Base-by-base conservation (phyloP, 2,888 invertebrate species). In the Ochlodes sylvanus region DNA sequence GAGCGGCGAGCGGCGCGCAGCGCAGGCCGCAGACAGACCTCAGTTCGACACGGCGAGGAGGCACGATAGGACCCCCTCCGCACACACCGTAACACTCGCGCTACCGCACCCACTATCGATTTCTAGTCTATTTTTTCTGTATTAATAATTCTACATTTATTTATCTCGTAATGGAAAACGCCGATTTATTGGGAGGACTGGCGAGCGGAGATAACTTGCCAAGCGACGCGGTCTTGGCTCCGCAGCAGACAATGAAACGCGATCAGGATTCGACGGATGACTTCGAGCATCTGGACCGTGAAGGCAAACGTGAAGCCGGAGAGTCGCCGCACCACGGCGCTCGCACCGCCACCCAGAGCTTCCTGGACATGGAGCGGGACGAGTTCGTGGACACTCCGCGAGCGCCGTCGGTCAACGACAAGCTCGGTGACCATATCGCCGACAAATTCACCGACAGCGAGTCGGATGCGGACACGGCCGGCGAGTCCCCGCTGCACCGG, bases 231-330 rank as follows among this genome's bases (percentile, higher is more conserved):
- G 71, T 73, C n/a, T 67, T 74, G 56, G 70, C 69, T 6, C 69
- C 73, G 32, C 79, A 79, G 66, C 75, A 79, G 47, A 71, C 76
- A 65, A 82, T 92, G 79, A 93, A 92, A 78, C 94, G 96, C 71
- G 96, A 96, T 74, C 94, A 95, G 80, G 96, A 96, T 82, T 96
- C 96, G 38, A 92, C 95, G 71, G 96, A 96, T 79, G 96, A 96
- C 88, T 96, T 96, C 84, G 96, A 96, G 85, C 96, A 96, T 85
- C 90, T 96, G 74, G 96, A 95, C 73, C 94, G 95, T 78, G 95
- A 95, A 71, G 88, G 89, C 57, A 84, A 81, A 71, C 89, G 78
- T 54, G 90, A 90, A 65, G 70, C 81, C 64, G 77, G 81, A 47
- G 89, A 86, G 70, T 84, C 87, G 7, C 88, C 87, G 57, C 87